Conservation (phyloP, 1,140 invertebrate genomes). For the Helicoverpa zea region DNA sequence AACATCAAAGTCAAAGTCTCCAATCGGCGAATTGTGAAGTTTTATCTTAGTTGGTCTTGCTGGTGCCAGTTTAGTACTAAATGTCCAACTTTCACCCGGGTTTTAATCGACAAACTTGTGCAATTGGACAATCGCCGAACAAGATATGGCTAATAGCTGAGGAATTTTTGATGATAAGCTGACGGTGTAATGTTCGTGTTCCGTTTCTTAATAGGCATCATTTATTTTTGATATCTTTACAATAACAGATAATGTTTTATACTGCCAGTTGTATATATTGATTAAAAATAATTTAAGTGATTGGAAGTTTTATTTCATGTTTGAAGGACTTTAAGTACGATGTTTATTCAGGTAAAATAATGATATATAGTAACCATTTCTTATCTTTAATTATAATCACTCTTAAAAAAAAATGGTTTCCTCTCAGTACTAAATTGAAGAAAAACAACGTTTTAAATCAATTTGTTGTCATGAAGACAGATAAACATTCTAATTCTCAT, state of each 20-base stretch:
- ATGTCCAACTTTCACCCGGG: constrained; percentile 54
- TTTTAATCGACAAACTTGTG: constrained; percentile 68
- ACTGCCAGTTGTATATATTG: neutral
- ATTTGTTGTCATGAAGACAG: too few species aligned
- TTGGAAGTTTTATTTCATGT: constrained; percentile 1
- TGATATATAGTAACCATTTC: too few species aligned
- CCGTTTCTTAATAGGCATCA: constrained; percentile 46
- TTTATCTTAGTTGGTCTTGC: constrained; percentile 59
- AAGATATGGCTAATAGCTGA: constrained; percentile 50
- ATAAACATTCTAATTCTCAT: too few species aligned
- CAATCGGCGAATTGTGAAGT: constrained; percentile 54
- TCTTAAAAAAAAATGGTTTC: too few species aligned
- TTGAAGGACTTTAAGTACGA: neutral
- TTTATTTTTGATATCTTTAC: constrained; percentile 47
- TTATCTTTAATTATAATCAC: too few species aligned
- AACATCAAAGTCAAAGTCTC: constrained; percentile 12
- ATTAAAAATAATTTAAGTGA: constrained; percentile 1
- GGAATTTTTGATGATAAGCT: constrained; percentile 60
- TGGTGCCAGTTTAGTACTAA: constrained; percentile 56
- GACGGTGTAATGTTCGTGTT: constrained; percentile 51
- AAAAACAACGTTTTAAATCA: too few species aligned
- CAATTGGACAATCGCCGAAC: constrained; percentile 64
- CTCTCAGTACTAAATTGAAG: too few species aligned
- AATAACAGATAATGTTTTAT: constrained; percentile 26
- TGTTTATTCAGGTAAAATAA: too few species aligned